These are phyloP conservation scores for Argyresthia goedartella DNA, from an alignment of 2,888 invertebrate species.

Conservation along the genomic window DNA sequence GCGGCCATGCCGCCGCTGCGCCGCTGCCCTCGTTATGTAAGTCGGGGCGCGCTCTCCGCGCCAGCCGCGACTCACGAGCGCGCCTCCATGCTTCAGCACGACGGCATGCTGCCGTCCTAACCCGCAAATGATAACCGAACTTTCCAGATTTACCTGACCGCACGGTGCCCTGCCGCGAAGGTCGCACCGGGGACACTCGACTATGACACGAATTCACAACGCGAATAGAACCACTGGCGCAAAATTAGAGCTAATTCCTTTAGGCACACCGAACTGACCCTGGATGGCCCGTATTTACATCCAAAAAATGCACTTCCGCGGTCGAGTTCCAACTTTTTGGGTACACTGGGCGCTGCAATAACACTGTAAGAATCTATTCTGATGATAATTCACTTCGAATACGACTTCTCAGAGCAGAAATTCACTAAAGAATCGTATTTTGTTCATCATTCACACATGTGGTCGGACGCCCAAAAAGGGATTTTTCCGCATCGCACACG, in stretches of 20 bases:
- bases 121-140: conserved; percentile 39
- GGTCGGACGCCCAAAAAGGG: conserved; percentile 78
- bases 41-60: conserved; percentile 68
- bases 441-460: conserved; percentile 74
- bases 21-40: conserved; percentile 66
- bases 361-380: conserved; percentile 43
- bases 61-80: conserved; percentile 70
- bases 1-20: conserved; percentile 67
- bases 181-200: conserved; percentile 23
- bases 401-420: conserved; percentile 38
- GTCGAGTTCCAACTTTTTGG: conserved; percentile 46
- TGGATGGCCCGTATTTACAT: conserved; percentile 67
- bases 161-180: conserved; percentile 39
- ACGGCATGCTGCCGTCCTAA: conserved; percentile 60
- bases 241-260: conserved; percentile 49
- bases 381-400: conserved; percentile 41
- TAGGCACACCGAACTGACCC: conserved; percentile 63
- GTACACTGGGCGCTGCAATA: conserved; percentile 43
- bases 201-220: not conserved
- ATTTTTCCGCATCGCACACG: conserved; percentile 73
- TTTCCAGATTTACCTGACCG: conserved; percentile 38
- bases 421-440: conserved; percentile 63
- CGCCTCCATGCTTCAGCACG: conserved; percentile 66
- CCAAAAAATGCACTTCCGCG: conserved; percentile 66
- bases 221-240: conserved; percentile 24